Evolutionary conservation across 2,113 vertebrate species (phyloP).

Genomic region (Phyllostomus discolor): DNA sequence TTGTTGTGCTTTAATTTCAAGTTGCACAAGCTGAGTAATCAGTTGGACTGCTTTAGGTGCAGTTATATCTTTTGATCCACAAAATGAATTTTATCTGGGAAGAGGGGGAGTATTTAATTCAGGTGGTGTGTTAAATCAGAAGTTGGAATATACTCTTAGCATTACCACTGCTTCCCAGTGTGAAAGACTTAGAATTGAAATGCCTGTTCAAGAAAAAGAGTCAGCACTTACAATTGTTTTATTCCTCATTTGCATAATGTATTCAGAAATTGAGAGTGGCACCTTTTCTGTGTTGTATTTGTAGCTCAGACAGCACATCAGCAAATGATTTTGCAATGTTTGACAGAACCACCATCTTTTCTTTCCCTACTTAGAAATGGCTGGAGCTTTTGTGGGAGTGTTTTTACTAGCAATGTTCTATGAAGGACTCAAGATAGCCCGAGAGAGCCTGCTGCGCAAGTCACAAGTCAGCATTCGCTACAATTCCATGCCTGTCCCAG

Average conservation of each 20-base stretch:
- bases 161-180: background rate
- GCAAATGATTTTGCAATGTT: background rate
- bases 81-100: background rate
- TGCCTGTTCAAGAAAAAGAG: conserved; percentile 15
- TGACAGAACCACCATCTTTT: conserved; percentile 12
- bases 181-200: conserved; percentile 18
- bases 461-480: conserved; percentile 98
- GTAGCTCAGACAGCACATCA: background rate
- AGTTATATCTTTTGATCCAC: background rate
- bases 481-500: conserved; percentile 98
- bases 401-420: conserved; percentile 95
- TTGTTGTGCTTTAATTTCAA: conserved; percentile 10
- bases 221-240: background rate
- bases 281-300: background rate
- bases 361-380: conserved; percentile 88
- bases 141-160: background rate
- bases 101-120: background rate
- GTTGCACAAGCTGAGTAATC: background rate
- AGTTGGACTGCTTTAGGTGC: background rate
- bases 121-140: background rate
- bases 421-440: conserved; percentile 96
- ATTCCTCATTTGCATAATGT: background rate
- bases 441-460: conserved; percentile 92
- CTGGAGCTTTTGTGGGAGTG: conserved; percentile 91
- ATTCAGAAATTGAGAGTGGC: background rate